A percentile compares a stretch with the other conserved stretches of the same genome.
These are phyloP conservation scores for Parnassius glacialis DNA, from an alignment of 2,888 invertebrate species.

Conservation along the genomic window DNA sequence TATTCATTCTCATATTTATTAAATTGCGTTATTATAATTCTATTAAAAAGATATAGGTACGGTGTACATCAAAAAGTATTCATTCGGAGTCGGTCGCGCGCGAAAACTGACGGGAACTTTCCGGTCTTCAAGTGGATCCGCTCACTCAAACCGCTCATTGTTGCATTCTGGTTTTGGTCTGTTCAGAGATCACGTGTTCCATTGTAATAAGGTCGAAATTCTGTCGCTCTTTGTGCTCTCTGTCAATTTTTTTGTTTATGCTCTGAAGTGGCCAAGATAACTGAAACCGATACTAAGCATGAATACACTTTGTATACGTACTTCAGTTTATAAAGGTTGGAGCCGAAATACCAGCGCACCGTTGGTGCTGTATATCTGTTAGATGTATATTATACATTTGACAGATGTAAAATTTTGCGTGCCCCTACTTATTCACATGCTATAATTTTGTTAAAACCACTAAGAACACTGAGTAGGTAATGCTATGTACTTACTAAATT, in stretches of 20 bases:
- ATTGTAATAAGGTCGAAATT: constrained; percentile 20
- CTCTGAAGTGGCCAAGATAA: constrained; percentile 22
- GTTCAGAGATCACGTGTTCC: constrained; percentile 24
- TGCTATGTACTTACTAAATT: too few relatives aligned
- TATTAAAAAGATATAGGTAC: constrained; percentile 74
- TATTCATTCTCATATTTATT: constrained; percentile 48
- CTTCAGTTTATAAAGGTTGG: constrained; percentile 21
- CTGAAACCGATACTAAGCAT: constrained; percentile 24
- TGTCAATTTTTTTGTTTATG: constrained; percentile 17
- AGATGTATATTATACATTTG: too few relatives aligned
- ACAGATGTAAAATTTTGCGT: too few relatives aligned
- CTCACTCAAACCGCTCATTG: constrained; percentile 37
- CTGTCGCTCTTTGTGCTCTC: constrained; percentile 1
- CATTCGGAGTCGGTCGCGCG: constrained; percentile 65
- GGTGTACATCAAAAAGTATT: constrained; percentile 45
- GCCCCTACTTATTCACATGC: too few relatives aligned
- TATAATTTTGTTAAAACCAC: too few relatives aligned
- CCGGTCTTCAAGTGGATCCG: constrained; percentile 72
- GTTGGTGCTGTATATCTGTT: constrained; percentile 3
- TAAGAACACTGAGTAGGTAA: too few relatives aligned
- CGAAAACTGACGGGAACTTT: constrained; percentile 67
- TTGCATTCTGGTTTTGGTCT: constrained; percentile 24
- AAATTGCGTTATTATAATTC: constrained; percentile 61
- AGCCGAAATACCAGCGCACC: background rate
- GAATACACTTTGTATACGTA: constrained; percentile 21